Conservation (phyloP, 2,113 vertebrate genomes). For the Colossoma macropomum region DNA sequence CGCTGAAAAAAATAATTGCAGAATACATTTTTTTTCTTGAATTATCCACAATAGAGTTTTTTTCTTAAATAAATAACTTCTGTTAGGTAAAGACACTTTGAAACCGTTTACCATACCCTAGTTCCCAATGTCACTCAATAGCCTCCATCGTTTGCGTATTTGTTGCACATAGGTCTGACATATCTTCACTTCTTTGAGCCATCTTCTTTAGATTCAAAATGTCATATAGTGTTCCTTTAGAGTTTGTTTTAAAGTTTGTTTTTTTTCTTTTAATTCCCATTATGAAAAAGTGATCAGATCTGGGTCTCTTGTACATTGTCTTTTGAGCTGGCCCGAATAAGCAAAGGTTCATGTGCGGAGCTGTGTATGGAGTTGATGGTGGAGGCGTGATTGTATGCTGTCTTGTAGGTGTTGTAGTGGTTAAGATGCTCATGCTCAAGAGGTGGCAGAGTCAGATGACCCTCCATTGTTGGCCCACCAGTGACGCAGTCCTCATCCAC, state of each 20-base stretch:
- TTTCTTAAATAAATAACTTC: constrained; percentile 99
- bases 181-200: constrained; percentile 72
- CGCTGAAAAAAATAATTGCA: constrained; percentile 88
- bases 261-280: constrained; percentile 52
- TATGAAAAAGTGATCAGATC: constrained; percentile 83
- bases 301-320: constrained; percentile 99
- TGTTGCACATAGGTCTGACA: constrained; percentile 70
- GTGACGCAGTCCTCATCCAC: constrained; percentile 97
- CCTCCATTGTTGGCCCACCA: constrained; percentile 90
- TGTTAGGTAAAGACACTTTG: constrained; percentile 99
- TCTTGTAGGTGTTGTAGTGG: constrained; percentile 98
- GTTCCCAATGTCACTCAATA: constrained; percentile 91
- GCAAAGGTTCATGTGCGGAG: constrained; percentile 99
- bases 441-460: constrained; percentile 94
- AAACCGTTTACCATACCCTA: constrained; percentile 98
- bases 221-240: constrained; percentile 63
- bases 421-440: constrained; percentile 99
- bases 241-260: constrained; percentile 27
- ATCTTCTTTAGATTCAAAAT: constrained; percentile 59
- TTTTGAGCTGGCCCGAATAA: constrained; percentile 99
- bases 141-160: constrained; percentile 79
- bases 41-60: constrained; percentile 98
- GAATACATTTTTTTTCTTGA: constrained; percentile 93
- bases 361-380: constrained; percentile 99
- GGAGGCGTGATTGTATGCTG: constrained; percentile 95